Evolutionary conservation across 2,113 vertebrate genomes (phyloP).

Genomic region (Haemorhous mexicanus): DNA sequence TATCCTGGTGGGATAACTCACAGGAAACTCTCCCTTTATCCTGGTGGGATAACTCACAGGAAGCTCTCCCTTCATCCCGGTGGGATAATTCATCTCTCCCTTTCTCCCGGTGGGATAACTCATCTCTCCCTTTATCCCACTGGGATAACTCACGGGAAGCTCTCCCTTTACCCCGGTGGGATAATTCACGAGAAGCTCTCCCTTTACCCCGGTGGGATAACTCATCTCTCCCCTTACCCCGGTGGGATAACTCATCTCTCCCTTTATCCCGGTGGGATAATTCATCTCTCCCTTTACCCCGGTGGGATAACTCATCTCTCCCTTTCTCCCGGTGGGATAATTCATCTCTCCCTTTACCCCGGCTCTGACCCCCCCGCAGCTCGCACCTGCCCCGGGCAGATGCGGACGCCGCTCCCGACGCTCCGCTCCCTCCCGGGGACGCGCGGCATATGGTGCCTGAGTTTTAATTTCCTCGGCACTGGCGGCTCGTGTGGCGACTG

Average conservation of each 20-base stretch:
- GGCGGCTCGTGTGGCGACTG: not conserved
- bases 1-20: not conserved
- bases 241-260: accelerated
- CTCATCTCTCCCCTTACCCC: not conserved
- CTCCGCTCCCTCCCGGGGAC: not conserved
- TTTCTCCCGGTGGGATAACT: too few relatives aligned
- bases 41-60: not conserved
- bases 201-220: accelerated
- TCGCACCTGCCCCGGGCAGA: not conserved
- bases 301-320: accelerated
- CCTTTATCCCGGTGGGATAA: too few relatives aligned
- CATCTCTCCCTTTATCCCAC: too few relatives aligned
- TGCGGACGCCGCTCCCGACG: not conserved
- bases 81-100: too few relatives aligned
- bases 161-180: not conserved
- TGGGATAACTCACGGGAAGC: not conserved
- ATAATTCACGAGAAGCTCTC: not conserved
- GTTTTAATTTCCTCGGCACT: constrained; percentile 51
- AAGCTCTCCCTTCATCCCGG: not conserved
- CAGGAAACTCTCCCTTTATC: not conserved
- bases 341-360: accelerated
- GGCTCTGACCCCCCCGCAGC: not conserved
- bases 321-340: too few relatives aligned
- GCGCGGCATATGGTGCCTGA: not conserved
- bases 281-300: not conserved